A percentile compares a stretch with the other conserved stretches of the same genome.
These are phyloP conservation scores for Drosophila paulistorum DNA, from an alignment of 1,140 invertebrate species.

Conservation along the genomic window DNA sequence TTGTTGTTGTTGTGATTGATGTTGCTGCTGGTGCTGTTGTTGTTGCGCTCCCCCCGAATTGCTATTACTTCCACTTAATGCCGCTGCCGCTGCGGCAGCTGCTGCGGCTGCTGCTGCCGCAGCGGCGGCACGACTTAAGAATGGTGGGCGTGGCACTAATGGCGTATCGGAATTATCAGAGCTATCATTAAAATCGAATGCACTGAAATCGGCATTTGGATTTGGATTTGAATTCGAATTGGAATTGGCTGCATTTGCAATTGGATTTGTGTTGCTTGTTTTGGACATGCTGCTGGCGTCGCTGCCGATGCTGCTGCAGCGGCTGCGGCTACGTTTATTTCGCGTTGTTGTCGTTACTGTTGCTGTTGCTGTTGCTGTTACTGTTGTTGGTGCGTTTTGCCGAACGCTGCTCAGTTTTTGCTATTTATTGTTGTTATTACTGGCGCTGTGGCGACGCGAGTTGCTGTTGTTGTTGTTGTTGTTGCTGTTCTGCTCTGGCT, in stretches of 20 bases:
- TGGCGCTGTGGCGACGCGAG: conserved; percentile 67
- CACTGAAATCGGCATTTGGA: conserved; percentile 70
- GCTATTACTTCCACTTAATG: conserved; percentile 48
- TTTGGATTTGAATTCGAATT: conserved; percentile 33
- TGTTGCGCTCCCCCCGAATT: conserved; percentile 41
- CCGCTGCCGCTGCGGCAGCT: conserved; percentile 61
- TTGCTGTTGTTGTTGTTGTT: conserved; percentile 49
- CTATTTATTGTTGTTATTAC: conserved; percentile 74
- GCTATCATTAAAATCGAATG: conserved; percentile 81
- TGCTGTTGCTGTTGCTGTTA: background rate
- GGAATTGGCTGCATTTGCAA: conserved; percentile 44
- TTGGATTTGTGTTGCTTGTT: conserved; percentile 40
- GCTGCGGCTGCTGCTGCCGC: conserved; percentile 57
- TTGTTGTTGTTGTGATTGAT: conserved; percentile 37
- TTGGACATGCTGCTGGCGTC: conserved; percentile 54
- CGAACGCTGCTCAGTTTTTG: conserved; percentile 77
- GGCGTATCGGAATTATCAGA: conserved; percentile 81
- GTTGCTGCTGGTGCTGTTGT: conserved; percentile 21
- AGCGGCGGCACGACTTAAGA: conserved; percentile 70
- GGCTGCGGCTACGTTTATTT: conserved; percentile 30
- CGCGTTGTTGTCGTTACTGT: conserved; percentile 7
- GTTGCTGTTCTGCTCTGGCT: conserved; percentile 40
- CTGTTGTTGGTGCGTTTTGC: conserved; percentile 59
- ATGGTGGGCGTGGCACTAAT: conserved; percentile 73
- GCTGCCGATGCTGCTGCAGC: conserved; percentile 28